Evolutionary conservation across 2,888 invertebrate genomes (phyloP).

Genomic region (Eristalis tenax): DNA sequence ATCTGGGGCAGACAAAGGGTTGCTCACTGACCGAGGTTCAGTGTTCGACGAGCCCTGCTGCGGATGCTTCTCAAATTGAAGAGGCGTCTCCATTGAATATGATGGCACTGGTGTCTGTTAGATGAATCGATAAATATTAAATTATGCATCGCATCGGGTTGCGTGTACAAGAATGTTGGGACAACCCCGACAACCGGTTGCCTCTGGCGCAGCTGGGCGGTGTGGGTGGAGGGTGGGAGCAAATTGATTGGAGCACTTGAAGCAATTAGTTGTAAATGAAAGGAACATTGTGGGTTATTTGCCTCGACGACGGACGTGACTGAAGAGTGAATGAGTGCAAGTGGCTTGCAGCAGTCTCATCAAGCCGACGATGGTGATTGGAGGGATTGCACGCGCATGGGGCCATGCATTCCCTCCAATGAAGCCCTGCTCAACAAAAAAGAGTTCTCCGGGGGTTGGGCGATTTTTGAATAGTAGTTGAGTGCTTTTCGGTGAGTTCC

Average conservation of each 20-base stretch:
- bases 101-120: conserved; percentile 1
- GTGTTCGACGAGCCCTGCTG: neutral
- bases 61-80: conserved; percentile 6
- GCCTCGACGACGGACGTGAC: neutral
- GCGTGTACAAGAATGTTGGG: neutral
- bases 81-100: neutral
- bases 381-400: too few species aligned
- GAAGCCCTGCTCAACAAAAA: too few species aligned
- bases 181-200: neutral
- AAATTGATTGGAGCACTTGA: conserved; percentile 57
- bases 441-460: too few species aligned
- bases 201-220: conserved; percentile 3
- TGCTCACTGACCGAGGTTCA: neutral
- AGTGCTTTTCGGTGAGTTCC: too few species aligned
- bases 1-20: conserved; percentile 2
- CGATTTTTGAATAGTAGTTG: too few species aligned
- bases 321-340: neutral
- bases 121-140: conserved; percentile 55
- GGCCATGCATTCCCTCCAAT: too few species aligned
- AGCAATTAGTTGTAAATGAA: conserved; percentile 46
- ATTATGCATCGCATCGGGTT: conserved; percentile 45
- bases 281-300: neutral
- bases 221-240: conserved; percentile 8
- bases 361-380: too few species aligned
- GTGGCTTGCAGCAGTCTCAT: too few species aligned